Base-by-base conservation (phyloP, 2,888 invertebrate genomes). In the Nowickia ferox region DNA sequence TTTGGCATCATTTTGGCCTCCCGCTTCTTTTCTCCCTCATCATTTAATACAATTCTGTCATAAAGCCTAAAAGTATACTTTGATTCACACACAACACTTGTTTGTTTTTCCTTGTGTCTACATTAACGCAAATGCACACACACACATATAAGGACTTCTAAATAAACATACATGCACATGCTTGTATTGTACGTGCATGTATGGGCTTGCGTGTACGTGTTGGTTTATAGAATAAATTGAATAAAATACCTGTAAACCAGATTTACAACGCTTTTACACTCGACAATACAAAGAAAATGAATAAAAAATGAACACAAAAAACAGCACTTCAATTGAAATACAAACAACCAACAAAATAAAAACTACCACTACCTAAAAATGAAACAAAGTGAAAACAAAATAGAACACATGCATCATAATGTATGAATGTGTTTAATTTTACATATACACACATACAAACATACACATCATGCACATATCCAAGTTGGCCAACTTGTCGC, bases 171-270 rank as follows among this genome's bases (percentile, higher is more conserved):
- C 19, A 46, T 53, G 15, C 46, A n/a, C 22, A 30, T 15, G 22
- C 0, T 6, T 15, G 22, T 46, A 22, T 44, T 61, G 40, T n/a
- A 11, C 22, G 30, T 22, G 30, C 40, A 42, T 15, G 19, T 63
- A 71, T 42, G 4, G 55, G 55, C 17, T 13, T 71, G 44, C 55
- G 13, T 63, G 55, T 65, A 19, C 22, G 75, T 22, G 61, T 59
- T 61, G 19, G 19, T 81, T 77, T 77, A 61, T 42, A 77, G 65
- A 78, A 84, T 81, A 81, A 84, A 84, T 84, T 84, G 80, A 84
- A 86, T 83, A 80, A 86, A 83, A 86, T 86, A 76, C 65, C 82
- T 87, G 66, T 74, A 82, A 86, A 83, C 79, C 86, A 83, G 76
- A 86, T 86, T 86, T 83, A 76, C 86, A 83, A 66, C 71, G 76